Percentiles rank a stretch among this genome's conserved stretches.
Conservation (phyloP, 2,888 invertebrate species). For the Spilosoma lubricipeda region DNA sequence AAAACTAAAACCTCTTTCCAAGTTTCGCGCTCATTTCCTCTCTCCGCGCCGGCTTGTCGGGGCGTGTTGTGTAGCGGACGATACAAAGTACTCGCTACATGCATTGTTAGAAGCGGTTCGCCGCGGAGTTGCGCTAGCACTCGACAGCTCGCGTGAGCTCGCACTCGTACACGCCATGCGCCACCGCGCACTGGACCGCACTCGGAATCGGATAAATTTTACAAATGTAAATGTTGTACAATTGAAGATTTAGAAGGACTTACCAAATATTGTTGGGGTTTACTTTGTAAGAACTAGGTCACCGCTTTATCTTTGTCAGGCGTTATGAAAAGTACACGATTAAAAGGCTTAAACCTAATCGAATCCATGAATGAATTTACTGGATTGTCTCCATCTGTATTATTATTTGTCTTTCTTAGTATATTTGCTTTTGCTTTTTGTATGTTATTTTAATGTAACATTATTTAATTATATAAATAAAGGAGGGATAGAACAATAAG, state of each 20-base stretch:
- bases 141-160: slow-evolving; percentile 22
- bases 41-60: not conserved
- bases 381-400: not conserved
- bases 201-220: slow-evolving; percentile 32
- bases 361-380: not conserved
- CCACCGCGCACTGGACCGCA: slow-evolving; percentile 11
- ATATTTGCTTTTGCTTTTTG: not conserved
- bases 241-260: slow-evolving; percentile 18
- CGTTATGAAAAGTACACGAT: not conserved
- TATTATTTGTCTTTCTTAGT: not conserved
- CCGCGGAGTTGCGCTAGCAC: slow-evolving; percentile 24
- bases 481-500: not conserved
- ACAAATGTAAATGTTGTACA: slow-evolving; percentile 15
- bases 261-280: not conserved
- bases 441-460: too few species aligned
- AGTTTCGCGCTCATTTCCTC: slow-evolving; percentile 17
- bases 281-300: not conserved
- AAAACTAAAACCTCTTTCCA: slow-evolving; percentile 19
- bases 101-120: slow-evolving; percentile 24
- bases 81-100: slow-evolving; percentile 22
- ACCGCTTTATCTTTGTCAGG: not conserved
- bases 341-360: not conserved
- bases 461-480: not conserved
- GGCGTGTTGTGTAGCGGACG: slow-evolving; percentile 2
- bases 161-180: slow-evolving; percentile 3